Conservation (phyloP, 2,888 invertebrate species). For the Rhorus exstirpatorius region DNA sequence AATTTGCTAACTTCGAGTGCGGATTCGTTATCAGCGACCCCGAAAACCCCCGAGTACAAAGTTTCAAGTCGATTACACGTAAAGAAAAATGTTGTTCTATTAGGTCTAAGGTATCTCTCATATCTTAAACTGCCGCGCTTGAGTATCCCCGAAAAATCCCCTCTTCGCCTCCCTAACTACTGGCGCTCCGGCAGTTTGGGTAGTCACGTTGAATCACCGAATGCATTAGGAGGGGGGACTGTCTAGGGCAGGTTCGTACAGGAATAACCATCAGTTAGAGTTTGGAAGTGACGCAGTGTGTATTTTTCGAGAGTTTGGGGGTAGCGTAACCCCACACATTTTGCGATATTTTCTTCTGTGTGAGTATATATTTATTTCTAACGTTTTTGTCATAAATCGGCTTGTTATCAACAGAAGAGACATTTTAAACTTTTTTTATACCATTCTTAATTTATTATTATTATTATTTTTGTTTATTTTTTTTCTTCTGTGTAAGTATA, state of each 20-base stretch:
- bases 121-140: no score
- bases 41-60: no score
- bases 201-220: background rate
- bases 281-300: background rate
- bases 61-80: no score
- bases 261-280: background rate
- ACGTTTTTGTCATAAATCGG: no score
- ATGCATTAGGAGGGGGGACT: slow-evolving; percentile 2
- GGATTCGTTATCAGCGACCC: no score
- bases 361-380: slow-evolving; percentile 19
- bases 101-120: no score
- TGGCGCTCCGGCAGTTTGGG: slow-evolving; percentile 2
- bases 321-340: slow-evolving; percentile 21
- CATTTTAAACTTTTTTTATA: no score
- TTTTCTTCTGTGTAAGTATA: slow-evolving; percentile 7
- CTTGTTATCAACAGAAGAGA: no score
- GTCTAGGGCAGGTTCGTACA: background rate
- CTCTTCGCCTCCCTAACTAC: no score
- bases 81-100: no score
- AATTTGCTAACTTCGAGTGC: no score
- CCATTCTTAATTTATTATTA: background rate
- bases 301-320: slow-evolving; percentile 12
- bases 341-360: background rate
- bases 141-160: no score
- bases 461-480: background rate